Evolutionary conservation across 1,140 invertebrate species (phyloP), one percentile per base, ranked within the genome.

Genomic region (Euborellia annulipes): DNA sequence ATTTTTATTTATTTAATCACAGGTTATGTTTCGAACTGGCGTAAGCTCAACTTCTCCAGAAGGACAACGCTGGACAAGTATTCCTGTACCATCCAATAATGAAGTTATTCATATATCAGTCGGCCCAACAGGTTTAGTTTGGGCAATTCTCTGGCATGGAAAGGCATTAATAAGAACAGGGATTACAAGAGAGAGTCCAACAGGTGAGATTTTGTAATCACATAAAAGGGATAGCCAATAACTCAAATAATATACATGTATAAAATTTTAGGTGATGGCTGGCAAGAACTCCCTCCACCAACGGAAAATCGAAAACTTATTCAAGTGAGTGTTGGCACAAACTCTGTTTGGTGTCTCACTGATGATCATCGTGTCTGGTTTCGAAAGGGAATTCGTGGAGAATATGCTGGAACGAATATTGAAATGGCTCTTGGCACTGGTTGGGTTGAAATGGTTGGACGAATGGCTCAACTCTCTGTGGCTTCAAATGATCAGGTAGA

Each of bases 311-410:
- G 74, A 38, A 75, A 73, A 60, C 68, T 93, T 9, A 61, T 70
- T 30, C 81, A 86, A 62, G 65, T 93, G 3, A 80, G 84, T 45
- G 82, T 91, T 16, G 89, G 90, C 3, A 72, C 70, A n/a, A 77
- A 85, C 68, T 69, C 78, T 3, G 82, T 91, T 6, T 94, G 90
- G 90, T 85, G 80, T 49, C 64, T 91, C 6, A 83, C 81, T 39
- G 78, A 82, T 55, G 81, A 89, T 58, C 75, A 79, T 45, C 75
- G 77, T 56, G 82, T 90, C n/a, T 92, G 86, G 86, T 91, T 90
- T 59, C 70, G 86, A 51, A 80, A 86, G 63, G 86, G 87, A 19
- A 73, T 91, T 18, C 77, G 78, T 59, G 77, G 79, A 3, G 76
- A 77, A 55, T 70, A 69, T 47, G 69, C 76, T 21, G 78, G 75